phyloP scores from a whole-genome alignment of 2,797 vertebrate species.

The Acestrorhynchus altus region DNA sequence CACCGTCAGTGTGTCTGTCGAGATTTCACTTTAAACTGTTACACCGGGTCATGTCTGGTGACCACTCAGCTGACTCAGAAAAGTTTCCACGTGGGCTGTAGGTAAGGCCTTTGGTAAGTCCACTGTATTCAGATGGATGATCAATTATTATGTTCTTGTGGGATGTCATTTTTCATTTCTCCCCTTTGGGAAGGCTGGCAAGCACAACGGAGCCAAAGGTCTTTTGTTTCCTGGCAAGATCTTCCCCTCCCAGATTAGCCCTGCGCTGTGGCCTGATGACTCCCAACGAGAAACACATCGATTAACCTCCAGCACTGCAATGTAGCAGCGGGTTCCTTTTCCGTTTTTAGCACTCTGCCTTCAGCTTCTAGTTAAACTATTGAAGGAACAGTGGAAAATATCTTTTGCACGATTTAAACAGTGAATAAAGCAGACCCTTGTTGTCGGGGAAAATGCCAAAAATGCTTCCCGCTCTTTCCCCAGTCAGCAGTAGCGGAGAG shows the following conservation, averaged over 20 bases:
- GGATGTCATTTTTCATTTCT: constrained; percentile 5
- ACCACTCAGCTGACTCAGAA: neutral
- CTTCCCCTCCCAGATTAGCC: constrained; percentile 13
- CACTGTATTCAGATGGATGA: neutral
- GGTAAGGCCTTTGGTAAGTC: neutral
- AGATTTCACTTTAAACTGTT: neutral
- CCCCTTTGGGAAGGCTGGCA: constrained; percentile 18
- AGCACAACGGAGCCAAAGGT: constrained; percentile 39
- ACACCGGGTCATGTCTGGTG: too few relatives aligned
- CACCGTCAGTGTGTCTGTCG: too few relatives aligned
- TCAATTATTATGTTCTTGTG: neutral
- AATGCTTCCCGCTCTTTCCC: too few relatives aligned
- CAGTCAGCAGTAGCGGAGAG: too few relatives aligned
- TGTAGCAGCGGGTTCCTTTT: too few relatives aligned
- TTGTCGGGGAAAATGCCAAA: too few relatives aligned
- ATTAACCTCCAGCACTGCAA: neutral
- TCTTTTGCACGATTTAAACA: too few relatives aligned
- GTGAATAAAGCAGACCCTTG: too few relatives aligned
- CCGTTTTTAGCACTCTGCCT: too few relatives aligned
- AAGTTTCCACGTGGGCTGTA: neutral
- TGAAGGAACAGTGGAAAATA: too few relatives aligned
- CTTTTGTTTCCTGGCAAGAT: constrained; percentile 39
- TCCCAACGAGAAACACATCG: neutral
- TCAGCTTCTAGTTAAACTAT: too few relatives aligned
- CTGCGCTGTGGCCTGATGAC: neutral